Evolutionary conservation across 2,797 vertebrate genomes (phyloP).

Genomic region (Lagorchestes hirsutus): DNA sequence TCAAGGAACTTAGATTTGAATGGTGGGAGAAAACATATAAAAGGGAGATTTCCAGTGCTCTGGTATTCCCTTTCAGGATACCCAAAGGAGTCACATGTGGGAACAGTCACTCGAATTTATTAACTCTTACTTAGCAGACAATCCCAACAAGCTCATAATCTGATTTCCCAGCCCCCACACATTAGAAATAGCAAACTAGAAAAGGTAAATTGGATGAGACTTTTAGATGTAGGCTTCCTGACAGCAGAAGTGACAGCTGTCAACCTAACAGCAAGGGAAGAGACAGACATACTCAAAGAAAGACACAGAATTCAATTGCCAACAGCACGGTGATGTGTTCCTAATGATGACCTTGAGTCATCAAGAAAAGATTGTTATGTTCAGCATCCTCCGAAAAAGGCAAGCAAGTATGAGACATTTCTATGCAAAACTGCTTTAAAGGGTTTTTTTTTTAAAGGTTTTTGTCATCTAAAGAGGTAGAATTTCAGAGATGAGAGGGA

Average conservation of each 20-base stretch:
- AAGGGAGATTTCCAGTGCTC: neutral
- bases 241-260: neutral
- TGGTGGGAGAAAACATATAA: neutral
- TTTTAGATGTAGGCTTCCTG: neutral
- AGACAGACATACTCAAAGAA: neutral
- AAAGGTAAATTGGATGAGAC: neutral
- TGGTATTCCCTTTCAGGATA: neutral
- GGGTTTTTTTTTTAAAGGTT: neutral
- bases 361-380: constrained; percentile 6
- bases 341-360: constrained; percentile 4
- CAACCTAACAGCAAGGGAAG: neutral
- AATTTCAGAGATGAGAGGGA: neutral
- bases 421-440: neutral
- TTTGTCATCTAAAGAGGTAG: neutral
- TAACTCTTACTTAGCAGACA: neutral
- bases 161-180: neutral
- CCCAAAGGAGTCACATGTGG: neutral
- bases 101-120: neutral
- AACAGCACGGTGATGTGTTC: neutral
- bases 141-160: neutral
- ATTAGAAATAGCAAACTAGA: constrained; percentile 9
- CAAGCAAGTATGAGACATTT: neutral
- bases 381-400: neutral
- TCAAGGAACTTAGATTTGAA: neutral
- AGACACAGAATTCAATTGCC: neutral